Evolutionary conservation across 2,797 vertebrate species (phyloP).

Genomic region (Chiroxiphia lanceolata): DNA sequence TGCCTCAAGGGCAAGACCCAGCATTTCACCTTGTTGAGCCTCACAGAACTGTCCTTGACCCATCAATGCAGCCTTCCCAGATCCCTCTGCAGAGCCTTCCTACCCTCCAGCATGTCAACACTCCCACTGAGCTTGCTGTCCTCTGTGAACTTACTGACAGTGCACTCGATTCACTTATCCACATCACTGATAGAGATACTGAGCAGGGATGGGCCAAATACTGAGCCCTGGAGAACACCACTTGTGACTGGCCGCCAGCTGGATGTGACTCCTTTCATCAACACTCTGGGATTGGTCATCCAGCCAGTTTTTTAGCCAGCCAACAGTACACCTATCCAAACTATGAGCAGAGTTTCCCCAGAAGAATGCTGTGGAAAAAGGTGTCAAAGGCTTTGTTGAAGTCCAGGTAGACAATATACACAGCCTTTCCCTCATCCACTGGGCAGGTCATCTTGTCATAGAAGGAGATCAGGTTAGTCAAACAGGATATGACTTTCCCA

Average conservation of each 20-base stretch:
- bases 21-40: rapidly evolving
- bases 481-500: not conserved
- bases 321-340: not conserved
- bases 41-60: not conserved
- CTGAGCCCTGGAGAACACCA: not conserved
- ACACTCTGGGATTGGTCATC: not conserved
- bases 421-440: not conserved
- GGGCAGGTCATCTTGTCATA: not conserved
- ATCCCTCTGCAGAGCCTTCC: not conserved
- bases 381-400: not conserved
- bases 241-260: no score
- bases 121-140: not conserved
- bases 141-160: not conserved
- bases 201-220: not conserved
- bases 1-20: no score
- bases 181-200: not conserved
- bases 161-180: not conserved
- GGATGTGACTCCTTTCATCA: not conserved
- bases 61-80: not conserved
- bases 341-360: not conserved
- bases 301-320: not conserved
- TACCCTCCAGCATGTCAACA: not conserved
- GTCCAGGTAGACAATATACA: not conserved
- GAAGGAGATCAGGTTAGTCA: not conserved
- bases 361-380: not conserved